Conservation (phyloP, 2,797 vertebrate species). For the Melanitta fusca region DNA sequence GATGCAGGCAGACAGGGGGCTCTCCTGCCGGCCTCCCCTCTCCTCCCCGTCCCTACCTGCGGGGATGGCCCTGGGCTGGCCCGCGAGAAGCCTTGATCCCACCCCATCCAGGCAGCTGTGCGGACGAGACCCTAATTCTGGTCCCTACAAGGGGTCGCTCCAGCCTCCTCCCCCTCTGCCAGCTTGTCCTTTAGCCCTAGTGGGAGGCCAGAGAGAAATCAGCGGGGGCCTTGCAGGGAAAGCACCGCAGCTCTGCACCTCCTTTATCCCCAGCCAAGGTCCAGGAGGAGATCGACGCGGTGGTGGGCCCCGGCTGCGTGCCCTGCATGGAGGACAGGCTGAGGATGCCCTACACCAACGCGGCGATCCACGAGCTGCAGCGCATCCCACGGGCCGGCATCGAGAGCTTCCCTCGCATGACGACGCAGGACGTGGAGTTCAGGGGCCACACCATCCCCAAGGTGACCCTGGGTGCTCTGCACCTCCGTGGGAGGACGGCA, state of each 20-base stretch:
- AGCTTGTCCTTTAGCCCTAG: background rate
- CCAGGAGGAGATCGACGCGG: slow-evolving; percentile 5
- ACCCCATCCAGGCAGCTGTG: background rate
- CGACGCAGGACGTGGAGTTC: background rate
- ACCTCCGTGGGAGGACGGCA: accelerated
- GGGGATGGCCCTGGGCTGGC: accelerated
- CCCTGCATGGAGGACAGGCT: slow-evolving; percentile 51
- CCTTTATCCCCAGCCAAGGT: slow-evolving; percentile 24
- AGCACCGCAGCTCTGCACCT: accelerated
- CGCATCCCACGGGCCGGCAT: background rate
- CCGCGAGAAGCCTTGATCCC: background rate
- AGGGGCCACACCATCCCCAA: slow-evolving; percentile 57
- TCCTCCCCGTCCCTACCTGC: background rate
- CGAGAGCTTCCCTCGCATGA: slow-evolving; percentile 24
- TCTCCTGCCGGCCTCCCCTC: background rate
- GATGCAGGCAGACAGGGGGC: background rate
- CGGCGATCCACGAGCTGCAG: slow-evolving; percentile 53
- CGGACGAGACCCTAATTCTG: background rate
- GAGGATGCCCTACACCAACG: slow-evolving; percentile 53
- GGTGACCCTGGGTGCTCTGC: background rate
- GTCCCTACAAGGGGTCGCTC: accelerated
- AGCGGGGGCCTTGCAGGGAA: background rate
- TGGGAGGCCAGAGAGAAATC: background rate
- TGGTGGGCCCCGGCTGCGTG: background rate
- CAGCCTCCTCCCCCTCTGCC: background rate